phyloP scores from a whole-genome alignment of 2,888 invertebrate species.

The Hirtodrosophila confusa region DNA sequence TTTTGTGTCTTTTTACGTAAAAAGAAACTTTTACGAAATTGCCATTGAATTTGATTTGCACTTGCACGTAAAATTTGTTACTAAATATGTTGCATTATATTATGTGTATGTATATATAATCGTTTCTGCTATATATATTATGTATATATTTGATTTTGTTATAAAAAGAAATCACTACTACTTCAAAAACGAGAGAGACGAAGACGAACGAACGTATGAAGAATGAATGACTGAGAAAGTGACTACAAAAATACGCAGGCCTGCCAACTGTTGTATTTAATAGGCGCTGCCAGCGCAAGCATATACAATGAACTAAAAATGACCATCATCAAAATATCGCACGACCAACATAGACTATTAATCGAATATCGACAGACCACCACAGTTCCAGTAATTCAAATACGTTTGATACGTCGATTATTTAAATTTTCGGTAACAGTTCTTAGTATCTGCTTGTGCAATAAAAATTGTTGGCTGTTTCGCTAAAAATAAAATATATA shows the following conservation, averaged over 20 bases:
- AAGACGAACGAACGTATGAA: slow-evolving; percentile 55
- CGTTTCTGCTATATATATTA: slow-evolving; percentile 48
- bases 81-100: slow-evolving; percentile 45
- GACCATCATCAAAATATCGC: slow-evolving; percentile 1
- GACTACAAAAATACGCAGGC: slow-evolving; percentile 46
- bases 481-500: too few relatives aligned
- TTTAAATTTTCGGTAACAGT: neutral
- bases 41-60: slow-evolving; percentile 55
- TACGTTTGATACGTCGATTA: neutral
- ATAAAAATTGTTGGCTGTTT: too few relatives aligned
- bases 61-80: slow-evolving; percentile 38
- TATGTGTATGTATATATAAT: slow-evolving; percentile 42
- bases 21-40: slow-evolving; percentile 60
- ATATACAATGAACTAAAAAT: slow-evolving; percentile 15
- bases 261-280: slow-evolving; percentile 35
- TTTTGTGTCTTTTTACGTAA: slow-evolving; percentile 66
- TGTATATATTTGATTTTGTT: slow-evolving; percentile 55
- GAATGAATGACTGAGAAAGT: slow-evolving; percentile 60
- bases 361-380: slow-evolving; percentile 12
- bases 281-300: slow-evolving; percentile 25
- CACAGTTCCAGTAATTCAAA: neutral
- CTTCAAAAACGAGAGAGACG: slow-evolving; percentile 60
- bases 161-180: slow-evolving; percentile 60
- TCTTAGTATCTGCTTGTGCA: neutral
- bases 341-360: neutral